A percentile compares a stretch with the other conserved stretches of the same genome.
Conservation (phyloP, 2,113 vertebrate genomes). For the Geococcyx californianus region DNA sequence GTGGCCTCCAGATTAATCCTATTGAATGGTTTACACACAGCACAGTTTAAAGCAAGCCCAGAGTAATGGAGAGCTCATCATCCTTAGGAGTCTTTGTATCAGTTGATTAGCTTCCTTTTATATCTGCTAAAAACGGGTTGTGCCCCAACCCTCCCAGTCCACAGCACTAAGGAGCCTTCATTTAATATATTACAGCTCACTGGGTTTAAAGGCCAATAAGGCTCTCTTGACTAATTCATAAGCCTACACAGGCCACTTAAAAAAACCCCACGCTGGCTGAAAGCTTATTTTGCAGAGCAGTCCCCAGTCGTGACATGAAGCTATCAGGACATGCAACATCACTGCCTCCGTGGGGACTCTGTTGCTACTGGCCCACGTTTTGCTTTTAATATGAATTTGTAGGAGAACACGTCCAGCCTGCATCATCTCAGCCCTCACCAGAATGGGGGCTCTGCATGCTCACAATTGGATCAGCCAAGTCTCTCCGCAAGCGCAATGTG, state of each 20-base stretch:
- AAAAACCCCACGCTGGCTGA: neutral
- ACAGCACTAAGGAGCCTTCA: neutral
- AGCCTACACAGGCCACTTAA: neutral
- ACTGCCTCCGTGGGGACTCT: neutral
- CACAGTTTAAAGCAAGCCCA: neutral
- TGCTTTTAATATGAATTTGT: neutral
- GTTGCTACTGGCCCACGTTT: neutral
- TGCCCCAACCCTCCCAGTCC: neutral
- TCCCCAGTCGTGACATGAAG: neutral
- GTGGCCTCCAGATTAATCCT: constrained; percentile 27
- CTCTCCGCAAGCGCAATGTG: neutral
- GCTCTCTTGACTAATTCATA: neutral
- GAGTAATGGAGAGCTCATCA: neutral
- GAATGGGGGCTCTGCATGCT: neutral
- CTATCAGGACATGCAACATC: neutral
- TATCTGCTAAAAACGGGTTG: neutral
- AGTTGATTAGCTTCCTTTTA: neutral
- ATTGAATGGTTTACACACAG: neutral
- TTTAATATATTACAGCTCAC: neutral
- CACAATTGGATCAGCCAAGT: neutral
- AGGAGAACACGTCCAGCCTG: neutral
- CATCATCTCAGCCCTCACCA: neutral
- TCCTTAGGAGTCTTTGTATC: neutral
- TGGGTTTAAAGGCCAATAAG: neutral
- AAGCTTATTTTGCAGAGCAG: neutral